Evolutionary conservation across 2,888 invertebrate species (phyloP).

Genomic region (Eumacrocentrus americanus): DNA sequence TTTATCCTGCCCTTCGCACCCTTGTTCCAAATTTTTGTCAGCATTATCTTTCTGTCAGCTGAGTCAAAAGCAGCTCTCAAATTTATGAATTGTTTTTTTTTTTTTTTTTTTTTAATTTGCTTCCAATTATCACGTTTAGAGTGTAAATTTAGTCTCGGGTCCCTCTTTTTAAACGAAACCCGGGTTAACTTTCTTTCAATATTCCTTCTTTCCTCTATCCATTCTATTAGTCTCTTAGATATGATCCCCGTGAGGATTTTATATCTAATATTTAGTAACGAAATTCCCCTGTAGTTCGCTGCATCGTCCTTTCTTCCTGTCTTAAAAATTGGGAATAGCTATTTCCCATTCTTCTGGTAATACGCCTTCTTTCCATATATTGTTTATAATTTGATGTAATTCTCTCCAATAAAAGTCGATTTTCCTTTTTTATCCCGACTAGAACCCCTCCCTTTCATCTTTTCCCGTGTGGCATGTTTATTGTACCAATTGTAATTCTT

Average conservation of each 20-base stretch:
- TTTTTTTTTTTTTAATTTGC: not conserved
- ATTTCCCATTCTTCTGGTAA: conserved; percentile 11
- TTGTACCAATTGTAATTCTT: no score
- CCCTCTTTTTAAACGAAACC: not conserved
- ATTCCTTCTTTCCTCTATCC: not conserved
- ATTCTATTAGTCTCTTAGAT: conserved; percentile 2
- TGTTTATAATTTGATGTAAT: not conserved
- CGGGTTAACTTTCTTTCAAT: not conserved
- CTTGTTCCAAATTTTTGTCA: not conserved
- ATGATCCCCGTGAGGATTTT: conserved; percentile 16
- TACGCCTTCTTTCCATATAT: conserved; percentile 5
- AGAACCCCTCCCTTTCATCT: not conserved
- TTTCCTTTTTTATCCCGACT: not conserved
- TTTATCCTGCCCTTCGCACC: not conserved
- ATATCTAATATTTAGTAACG: conserved; percentile 14
- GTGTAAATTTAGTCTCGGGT: conserved; percentile 9
- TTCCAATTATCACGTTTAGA: not conserved
- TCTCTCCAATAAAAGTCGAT: not conserved
- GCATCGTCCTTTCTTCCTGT: not conserved
- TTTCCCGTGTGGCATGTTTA: no score
- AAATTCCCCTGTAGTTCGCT: conserved; percentile 11
- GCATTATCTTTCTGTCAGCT: not conserved
- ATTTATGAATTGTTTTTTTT: not conserved
- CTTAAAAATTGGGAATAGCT: conserved; percentile 22
- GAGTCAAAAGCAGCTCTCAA: not conserved